Percentiles rank a stretch among this genome's conserved stretches.
phyloP scores from a whole-genome alignment of 2,113 vertebrate genomes.

The Pionites leucogaster region DNA sequence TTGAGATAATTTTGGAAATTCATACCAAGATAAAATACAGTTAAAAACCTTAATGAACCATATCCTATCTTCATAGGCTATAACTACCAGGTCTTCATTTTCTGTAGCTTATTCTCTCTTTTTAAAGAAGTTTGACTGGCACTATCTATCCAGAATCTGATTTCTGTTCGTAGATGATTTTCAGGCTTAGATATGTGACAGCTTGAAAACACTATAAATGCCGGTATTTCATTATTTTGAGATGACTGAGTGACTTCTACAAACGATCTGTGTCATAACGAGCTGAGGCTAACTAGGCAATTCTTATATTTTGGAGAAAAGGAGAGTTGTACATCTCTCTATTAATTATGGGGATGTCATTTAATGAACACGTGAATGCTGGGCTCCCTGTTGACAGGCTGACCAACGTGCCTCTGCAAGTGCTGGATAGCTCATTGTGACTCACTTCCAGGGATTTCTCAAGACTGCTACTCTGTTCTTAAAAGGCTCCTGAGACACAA shows the following conservation, averaged over 20 bases:
- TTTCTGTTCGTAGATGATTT: slow-evolving; percentile 23
- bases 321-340: not conserved
- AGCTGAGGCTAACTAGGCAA: not conserved
- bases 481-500: not conserved
- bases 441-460: not conserved
- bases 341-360: not conserved
- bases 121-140: slow-evolving; percentile 35
- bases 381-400: not conserved
- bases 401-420: not conserved
- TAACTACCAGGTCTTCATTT: slow-evolving; percentile 37
- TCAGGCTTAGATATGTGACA: not conserved
- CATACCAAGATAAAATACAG: not conserved
- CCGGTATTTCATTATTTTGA: slow-evolving; percentile 24
- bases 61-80: not conserved
- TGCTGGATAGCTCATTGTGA: not conserved
- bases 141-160: not conserved
- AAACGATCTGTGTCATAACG: not conserved
- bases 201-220: slow-evolving; percentile 18
- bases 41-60: slow-evolving; percentile 64
- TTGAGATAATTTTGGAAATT: slow-evolving; percentile 56
- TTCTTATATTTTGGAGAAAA: not conserved
- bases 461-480: not conserved
- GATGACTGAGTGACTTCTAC: not conserved
- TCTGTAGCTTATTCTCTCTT: slow-evolving; percentile 11
- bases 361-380: not conserved